Base-by-base conservation (phyloP, 2,797 vertebrate genomes). In the Esox lucius region DNA sequence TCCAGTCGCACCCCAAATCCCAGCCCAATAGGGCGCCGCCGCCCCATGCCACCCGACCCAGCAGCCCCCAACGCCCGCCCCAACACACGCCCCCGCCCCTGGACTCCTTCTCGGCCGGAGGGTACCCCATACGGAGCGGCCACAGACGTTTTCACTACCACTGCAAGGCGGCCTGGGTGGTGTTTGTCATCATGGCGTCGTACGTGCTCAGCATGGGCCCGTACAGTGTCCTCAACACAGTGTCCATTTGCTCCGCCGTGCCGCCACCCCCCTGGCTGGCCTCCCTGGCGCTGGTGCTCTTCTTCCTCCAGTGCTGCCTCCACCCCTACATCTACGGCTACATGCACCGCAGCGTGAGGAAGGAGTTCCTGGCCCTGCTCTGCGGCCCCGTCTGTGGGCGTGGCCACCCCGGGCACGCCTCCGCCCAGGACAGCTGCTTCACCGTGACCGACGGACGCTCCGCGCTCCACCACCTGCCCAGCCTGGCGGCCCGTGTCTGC, bases 311-410 rank as follows among this genome's bases (percentile, higher is more conserved):
- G 92, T 96, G 95, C 83, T 96, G 95, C 87, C 91, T 96, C 19
- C 95, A 96, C 79, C 96, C 96, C 0, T 97, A 96, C 84, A 94
- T 96, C 83, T 96, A 96, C 2, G 95, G 96, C 22, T 97, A 97
- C 93, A 96, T 96, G 95, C 95, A 96, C 83, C 95, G 95, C 68
- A 95, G 95, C 2, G 95, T 96, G 69, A 93, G 94, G 80, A 96
- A 95, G 78, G 96, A 96, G 81, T 95, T 97, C 81, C 86, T 96
- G 31, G 91, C 92, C 0, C 75, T 96, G 79, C 90, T 97, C 67
- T 96, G 92, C 0, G 94, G 92, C 19, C 78, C 95, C 0, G 91
- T 94, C 78, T 94, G 94, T 78, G 92, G 90, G 68, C 90, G 91
- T 70, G 90, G 88, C 1, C 87, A 85, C 28, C 84, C 89, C 62